A percentile compares a stretch with the other conserved stretches of the same genome.
Conservation (phyloP, 2,113 vertebrate genomes). For the Pao palembangensis region DNA sequence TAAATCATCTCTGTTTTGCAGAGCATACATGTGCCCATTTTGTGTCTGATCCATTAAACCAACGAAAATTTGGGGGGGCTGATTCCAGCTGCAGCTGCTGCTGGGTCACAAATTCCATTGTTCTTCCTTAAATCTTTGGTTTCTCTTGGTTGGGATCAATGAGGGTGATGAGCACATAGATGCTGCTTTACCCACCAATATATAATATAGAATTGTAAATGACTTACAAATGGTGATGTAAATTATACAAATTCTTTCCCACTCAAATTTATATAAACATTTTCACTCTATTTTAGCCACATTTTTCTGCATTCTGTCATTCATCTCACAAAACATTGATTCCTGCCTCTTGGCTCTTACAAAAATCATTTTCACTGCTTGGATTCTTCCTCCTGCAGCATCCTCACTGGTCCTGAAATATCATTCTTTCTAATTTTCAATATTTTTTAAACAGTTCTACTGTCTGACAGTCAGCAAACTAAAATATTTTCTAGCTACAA, state of each 20-base stretch:
- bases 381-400: constrained; percentile 12
- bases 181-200: not conserved
- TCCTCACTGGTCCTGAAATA: constrained; percentile 17
- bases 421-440: constrained; percentile 17
- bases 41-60: not conserved
- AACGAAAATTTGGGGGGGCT: not conserved
- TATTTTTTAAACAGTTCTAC: constrained; percentile 2
- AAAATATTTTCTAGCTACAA: constrained; percentile 20
- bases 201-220: not conserved
- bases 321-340: not conserved
- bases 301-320: no score
- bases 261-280: no score
- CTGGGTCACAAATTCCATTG: not conserved
- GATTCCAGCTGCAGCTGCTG: not conserved
- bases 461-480: constrained; percentile 7
- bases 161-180: not conserved
- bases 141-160: not conserved
- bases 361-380: constrained; percentile 2
- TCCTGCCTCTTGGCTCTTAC: not conserved
- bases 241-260: no score
- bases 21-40: constrained; percentile 9
- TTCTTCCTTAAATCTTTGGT: not conserved
- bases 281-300: no score
- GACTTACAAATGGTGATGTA: no score
- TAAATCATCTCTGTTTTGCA: constrained; percentile 10